Percentiles rank a stretch among this genome's conserved stretches.
These are phyloP conservation scores for Cheilinus undulatus DNA, from an alignment of 2,113 vertebrate genomes.

Conservation along the genomic window DNA sequence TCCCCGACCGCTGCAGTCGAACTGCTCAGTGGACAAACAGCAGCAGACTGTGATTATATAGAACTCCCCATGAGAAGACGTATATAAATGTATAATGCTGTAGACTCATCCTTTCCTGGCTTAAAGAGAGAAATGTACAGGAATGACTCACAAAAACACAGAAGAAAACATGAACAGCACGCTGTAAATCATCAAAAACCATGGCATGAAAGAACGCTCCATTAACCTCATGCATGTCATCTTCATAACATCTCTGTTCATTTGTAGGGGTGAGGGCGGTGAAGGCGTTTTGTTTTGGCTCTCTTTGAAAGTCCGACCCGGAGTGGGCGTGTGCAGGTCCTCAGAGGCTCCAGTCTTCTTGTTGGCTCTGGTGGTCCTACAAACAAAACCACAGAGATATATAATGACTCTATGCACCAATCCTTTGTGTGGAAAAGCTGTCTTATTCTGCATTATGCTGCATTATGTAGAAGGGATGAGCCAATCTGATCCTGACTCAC, in stretches of 20 bases:
- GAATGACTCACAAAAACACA: slow-evolving; percentile 11
- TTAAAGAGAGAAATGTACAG: neutral
- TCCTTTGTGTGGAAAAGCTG: no score
- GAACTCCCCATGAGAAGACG: neutral
- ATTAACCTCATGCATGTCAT: neutral
- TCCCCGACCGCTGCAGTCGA: neutral
- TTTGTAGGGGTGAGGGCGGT: slow-evolving; percentile 87
- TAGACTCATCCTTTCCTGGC: neutral
- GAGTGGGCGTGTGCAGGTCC: slow-evolving; percentile 89
- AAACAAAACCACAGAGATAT: slow-evolving; percentile 41
- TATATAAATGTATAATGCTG: neutral
- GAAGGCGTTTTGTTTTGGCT: slow-evolving; percentile 88
- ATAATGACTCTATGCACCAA: neutral
- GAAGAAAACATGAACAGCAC: neutral
- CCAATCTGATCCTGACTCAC: no score
- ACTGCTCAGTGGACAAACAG: neutral
- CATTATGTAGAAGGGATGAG: no score
- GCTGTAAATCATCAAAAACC: neutral
- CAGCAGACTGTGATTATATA: slow-evolving; percentile 1
- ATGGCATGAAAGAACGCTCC: neutral
- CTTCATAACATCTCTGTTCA: slow-evolving; percentile 37
- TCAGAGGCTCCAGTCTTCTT: slow-evolving; percentile 89
- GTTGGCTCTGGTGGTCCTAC: slow-evolving; percentile 77
- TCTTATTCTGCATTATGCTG: no score
- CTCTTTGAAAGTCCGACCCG: slow-evolving; percentile 92